phyloP scores from a whole-genome alignment of 1,140 invertebrate species.

The Drosophila oshimai region DNA sequence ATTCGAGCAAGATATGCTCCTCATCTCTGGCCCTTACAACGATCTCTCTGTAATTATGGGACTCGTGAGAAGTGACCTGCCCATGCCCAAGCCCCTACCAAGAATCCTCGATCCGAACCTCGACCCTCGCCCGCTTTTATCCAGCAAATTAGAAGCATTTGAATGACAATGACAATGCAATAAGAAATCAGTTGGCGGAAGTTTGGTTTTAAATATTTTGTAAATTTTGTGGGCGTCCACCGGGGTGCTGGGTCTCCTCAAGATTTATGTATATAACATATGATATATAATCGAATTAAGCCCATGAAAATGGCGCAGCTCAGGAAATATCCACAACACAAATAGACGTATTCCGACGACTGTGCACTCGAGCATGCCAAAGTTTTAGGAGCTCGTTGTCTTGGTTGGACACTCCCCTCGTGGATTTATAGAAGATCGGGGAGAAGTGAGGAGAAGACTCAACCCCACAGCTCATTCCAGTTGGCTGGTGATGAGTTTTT shows the following conservation, averaged over 20 bases:
- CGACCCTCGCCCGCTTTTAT: constrained; percentile 22
- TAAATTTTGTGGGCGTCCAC: constrained; percentile 77
- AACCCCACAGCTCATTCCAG: constrained; percentile 66
- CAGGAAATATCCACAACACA: constrained; percentile 3
- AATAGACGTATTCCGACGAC: constrained; percentile 16
- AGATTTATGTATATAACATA: constrained; percentile 23
- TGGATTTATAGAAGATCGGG: background rate
- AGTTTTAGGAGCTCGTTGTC: constrained; percentile 43
- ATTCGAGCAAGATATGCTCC: constrained; percentile 46
- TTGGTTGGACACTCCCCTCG: constrained; percentile 74
- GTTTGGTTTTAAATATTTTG: constrained; percentile 80
- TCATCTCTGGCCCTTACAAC: constrained; percentile 29
- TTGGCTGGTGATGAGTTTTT: constrained; percentile 77
- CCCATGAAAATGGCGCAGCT: constrained; percentile 55
- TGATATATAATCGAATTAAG: constrained; percentile 41
- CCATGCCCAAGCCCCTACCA: constrained; percentile 1
- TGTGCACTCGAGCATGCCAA: constrained; percentile 60
- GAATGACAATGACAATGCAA: constrained; percentile 55
- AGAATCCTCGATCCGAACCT: constrained; percentile 23
- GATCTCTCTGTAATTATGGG: constrained; percentile 49
- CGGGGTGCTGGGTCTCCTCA: background rate
- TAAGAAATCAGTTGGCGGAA: constrained; percentile 57
- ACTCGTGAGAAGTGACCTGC: constrained; percentile 54
- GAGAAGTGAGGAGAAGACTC: background rate
- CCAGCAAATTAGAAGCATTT: constrained; percentile 52